A percentile compares a stretch with the other conserved stretches of the same genome.
Evolutionary conservation across 2,888 invertebrate genomes (phyloP).

Genomic region (Oscheius sp.): DNA sequence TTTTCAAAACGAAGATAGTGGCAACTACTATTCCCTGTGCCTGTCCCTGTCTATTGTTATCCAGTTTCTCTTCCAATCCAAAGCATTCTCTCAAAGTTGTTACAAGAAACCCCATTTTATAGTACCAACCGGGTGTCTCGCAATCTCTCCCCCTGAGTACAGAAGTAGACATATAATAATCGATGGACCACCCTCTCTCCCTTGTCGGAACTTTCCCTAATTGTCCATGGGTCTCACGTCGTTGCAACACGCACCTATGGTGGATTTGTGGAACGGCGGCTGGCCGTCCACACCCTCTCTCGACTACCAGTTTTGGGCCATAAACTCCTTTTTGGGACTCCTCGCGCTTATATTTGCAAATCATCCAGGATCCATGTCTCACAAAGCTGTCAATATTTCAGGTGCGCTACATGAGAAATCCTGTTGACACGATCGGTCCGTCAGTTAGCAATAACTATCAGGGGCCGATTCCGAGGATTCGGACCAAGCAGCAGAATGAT

Average conservation of each 20-base stretch:
- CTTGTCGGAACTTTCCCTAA: too few species aligned
- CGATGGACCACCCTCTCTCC: too few species aligned
- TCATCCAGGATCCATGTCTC: background rate
- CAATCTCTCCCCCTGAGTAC: background rate
- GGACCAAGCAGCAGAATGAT: constrained; percentile 16
- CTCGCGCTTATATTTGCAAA: constrained; percentile 25
- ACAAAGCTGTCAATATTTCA: constrained; percentile 1
- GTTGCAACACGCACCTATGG: background rate
- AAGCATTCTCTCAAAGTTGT: too few species aligned
- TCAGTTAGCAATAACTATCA: constrained; percentile 3
- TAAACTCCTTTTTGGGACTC: constrained; percentile 20
- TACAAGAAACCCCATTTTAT: too few species aligned
- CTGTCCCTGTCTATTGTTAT: too few species aligned
- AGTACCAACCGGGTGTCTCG: background rate
- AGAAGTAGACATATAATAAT: background rate
- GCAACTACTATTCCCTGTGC: too few species aligned
- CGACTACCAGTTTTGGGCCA: constrained; percentile 28
- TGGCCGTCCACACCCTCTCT: background rate
- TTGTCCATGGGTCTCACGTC: too few species aligned
- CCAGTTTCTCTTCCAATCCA: too few species aligned
- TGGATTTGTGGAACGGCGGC: constrained; percentile 17
- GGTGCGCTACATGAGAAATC: constrained; percentile 35
- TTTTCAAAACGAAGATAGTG: too few species aligned
- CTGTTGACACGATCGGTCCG: constrained; percentile 19
- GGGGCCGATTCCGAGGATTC: constrained; percentile 34